Evolutionary conservation across 2,113 vertebrate genomes (phyloP), one percentile per base, ranked within the genome.

Genomic region (Labeo catla): DNA sequence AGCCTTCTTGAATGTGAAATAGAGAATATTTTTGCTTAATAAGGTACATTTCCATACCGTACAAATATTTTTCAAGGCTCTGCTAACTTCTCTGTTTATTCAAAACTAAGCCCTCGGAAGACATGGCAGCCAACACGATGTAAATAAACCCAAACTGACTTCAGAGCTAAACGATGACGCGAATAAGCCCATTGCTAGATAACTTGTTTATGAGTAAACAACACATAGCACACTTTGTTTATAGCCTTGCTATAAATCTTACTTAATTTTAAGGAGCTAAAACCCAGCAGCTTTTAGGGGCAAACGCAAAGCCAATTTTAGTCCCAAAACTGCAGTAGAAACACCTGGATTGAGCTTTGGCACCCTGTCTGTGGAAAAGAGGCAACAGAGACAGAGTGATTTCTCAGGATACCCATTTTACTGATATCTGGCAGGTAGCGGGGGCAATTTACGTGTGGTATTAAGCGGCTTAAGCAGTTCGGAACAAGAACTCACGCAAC

Each of bases 401-500:
- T 50, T 82, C 63, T 52, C 15, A 12, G 8, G 12, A 81, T 4
- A 81, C 21, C 59, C 39, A 70, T 39, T 83, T 43, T 21, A 57
- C 65, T 74, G 50, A 73, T 45, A 84, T 73, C 65, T 36, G 34
- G 13, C 34, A 59, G 50, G 82, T 73, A 45, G 50, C 23, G 23
- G 34, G 13, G 49, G 59, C 66, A 73, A 57, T 84, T 59, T 52
- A n/a, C 49, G 9, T n/a, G 59, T 72, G 66, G 47, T 36, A 52
- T 54, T 54, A 19, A 49, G 23, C 13, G 23, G 74, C 74, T 77
- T 28, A 73, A 72, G 68, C 82, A 59, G 82, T 12, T 73, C 28
- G 6, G 81, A 68, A 82, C 28, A 72, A 73, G 68, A 73, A 57
- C 66, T 83, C 68, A 52, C 2, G 19, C 15, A 63, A 66, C 68